phyloP scores from a whole-genome alignment of 2,113 vertebrate species.

The Platycercus adscitus region DNA sequence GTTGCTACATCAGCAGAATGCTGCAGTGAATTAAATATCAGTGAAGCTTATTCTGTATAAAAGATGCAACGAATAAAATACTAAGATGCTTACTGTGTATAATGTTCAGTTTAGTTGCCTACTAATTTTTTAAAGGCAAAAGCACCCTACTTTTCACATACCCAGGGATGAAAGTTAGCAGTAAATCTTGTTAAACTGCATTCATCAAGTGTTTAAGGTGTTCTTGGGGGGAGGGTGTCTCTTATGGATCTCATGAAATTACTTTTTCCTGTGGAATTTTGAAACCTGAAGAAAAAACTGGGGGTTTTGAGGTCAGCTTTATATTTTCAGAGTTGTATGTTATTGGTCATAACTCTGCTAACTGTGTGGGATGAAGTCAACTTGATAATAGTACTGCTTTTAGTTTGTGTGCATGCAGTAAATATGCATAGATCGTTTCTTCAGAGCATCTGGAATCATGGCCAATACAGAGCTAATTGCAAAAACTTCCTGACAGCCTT shows the following conservation, averaged over 20 bases:
- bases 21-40: conserved; percentile 78
- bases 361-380: background rate
- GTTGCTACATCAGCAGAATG: conserved; percentile 74
- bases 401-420: background rate
- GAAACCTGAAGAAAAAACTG: background rate
- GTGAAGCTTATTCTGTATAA: conserved; percentile 78
- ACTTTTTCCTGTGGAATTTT: background rate
- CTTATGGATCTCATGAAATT: background rate
- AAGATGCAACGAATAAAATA: conserved; percentile 79
- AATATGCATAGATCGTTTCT: background rate
- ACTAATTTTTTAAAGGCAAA: conserved; percentile 69
- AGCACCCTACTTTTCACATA: conserved; percentile 1
- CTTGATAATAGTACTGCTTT: background rate
- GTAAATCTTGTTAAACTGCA: background rate
- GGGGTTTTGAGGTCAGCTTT: background rate
- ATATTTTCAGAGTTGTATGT: background rate
- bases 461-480: background rate
- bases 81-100: conserved; percentile 76
- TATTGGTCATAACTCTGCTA: background rate
- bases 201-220: background rate
- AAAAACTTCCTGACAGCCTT: background rate
- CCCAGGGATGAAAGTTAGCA: conserved; percentile 31
- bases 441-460: background rate
- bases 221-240: background rate
- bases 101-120: conserved; percentile 78